phyloP scores from a whole-genome alignment of 2,888 invertebrate genomes.

The Drosophila dives region DNA sequence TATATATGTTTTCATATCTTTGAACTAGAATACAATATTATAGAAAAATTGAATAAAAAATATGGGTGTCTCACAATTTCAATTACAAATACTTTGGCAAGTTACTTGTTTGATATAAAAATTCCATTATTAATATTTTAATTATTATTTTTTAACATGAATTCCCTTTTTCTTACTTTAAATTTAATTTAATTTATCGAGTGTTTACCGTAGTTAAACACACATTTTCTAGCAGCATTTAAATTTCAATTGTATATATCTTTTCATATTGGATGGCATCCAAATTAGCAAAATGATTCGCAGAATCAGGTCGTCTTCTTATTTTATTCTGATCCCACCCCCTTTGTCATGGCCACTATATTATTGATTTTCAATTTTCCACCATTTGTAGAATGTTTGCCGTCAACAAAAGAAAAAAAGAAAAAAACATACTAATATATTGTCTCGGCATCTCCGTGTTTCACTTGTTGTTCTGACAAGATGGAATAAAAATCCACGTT shows the following conservation, averaged over 20 bases:
- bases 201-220: conserved; percentile 52
- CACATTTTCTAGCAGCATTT: conserved; percentile 32
- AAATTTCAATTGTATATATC: conserved; percentile 50
- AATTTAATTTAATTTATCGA: conserved; percentile 26
- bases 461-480: conserved; percentile 30
- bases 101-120: neutral
- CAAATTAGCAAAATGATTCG: conserved; percentile 73
- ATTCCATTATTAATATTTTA: neutral
- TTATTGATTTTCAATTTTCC: conserved; percentile 64
- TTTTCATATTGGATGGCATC: conserved; percentile 67
- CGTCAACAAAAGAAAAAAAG: conserved; percentile 32
- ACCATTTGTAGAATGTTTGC: conserved; percentile 47
- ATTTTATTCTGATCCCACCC: conserved; percentile 1
- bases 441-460: conserved; percentile 1
- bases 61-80: neutral
- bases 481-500: conserved; percentile 15
- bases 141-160: neutral
- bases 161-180: neutral
- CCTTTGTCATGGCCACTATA: conserved; percentile 39
- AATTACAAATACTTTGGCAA: neutral
- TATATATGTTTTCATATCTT: neutral
- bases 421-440: conserved; percentile 15
- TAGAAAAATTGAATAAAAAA: neutral
- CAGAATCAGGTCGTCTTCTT: conserved; percentile 41
- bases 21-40: neutral